Percentiles rank a stretch among this genome's conserved stretches.
phyloP scores from a whole-genome alignment of 2,888 invertebrate species.

The Macropis europaea region DNA sequence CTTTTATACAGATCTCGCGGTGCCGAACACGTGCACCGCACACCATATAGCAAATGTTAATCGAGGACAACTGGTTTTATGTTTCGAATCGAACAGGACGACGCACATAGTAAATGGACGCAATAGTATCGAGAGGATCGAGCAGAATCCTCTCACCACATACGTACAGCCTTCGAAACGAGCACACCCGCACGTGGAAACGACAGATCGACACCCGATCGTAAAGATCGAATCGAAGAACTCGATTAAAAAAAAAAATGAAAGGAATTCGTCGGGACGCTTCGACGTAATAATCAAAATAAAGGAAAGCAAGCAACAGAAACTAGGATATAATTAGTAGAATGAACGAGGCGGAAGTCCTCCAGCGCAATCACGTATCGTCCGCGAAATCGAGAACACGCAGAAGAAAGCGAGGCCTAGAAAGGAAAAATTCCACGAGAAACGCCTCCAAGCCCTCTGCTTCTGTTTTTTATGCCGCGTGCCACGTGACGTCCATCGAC shows the following conservation, averaged over 20 bases:
- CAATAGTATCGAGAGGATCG: conserved; percentile 36
- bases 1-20: conserved; percentile 13
- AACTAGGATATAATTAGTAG: conserved; percentile 14
- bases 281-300: not conserved
- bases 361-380: conserved; percentile 47
- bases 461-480: conserved; percentile 64
- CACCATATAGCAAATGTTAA: conserved; percentile 18
- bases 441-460: conserved; percentile 70
- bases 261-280: not conserved
- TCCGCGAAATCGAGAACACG: conserved; percentile 31
- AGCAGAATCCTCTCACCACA: conserved; percentile 12
- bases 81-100: conserved; percentile 55
- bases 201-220: conserved; percentile 29
- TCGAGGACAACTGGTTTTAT: conserved; percentile 59
- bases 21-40: not conserved
- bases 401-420: conserved; percentile 57
- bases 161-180: conserved; percentile 34
- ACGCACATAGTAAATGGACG: conserved; percentile 32
- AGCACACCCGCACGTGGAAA: conserved; percentile 48
- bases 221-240: conserved; percentile 20
- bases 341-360: conserved; percentile 37
- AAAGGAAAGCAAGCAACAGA: not conserved
- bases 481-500: conserved; percentile 61
- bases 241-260: not conserved
- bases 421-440: conserved; percentile 48